These are phyloP conservation scores for Drosophila ustulata DNA, from an alignment of 2,888 invertebrate species.

Conservation along the genomic window DNA sequence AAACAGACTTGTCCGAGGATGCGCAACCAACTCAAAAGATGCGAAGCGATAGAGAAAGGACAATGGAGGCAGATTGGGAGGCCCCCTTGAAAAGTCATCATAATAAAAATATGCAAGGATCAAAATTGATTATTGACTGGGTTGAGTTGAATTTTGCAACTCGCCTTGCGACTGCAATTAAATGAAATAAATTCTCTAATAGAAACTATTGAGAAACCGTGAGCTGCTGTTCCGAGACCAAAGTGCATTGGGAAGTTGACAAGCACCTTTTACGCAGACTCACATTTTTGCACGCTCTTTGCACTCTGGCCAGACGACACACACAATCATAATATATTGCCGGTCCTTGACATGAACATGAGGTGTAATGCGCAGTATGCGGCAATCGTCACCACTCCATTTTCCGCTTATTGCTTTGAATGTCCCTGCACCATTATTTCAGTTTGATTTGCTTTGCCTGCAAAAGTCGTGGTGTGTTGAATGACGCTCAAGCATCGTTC, in stretches of 20 bases:
- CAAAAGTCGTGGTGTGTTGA: slow-evolving; percentile 75
- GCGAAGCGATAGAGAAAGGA: background rate
- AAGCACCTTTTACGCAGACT: background rate
- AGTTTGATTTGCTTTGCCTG: slow-evolving; percentile 79
- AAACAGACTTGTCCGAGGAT: slow-evolving; percentile 30
- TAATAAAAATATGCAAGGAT: slow-evolving; percentile 65
- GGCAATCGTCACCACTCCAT: background rate
- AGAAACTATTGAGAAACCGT: slow-evolving; percentile 73
- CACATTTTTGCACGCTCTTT: slow-evolving; percentile 70
- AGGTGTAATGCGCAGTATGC: slow-evolving; percentile 49
- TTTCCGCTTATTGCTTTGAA: slow-evolving; percentile 47
- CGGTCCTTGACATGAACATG: slow-evolving; percentile 54
- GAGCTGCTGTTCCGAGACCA: slow-evolving; percentile 56
- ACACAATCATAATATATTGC: slow-evolving; percentile 82
- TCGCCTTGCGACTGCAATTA: slow-evolving; percentile 50
- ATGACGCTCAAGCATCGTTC: slow-evolving; percentile 42
- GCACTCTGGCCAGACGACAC: slow-evolving; percentile 65
- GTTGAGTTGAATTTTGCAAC: slow-evolving; percentile 24
- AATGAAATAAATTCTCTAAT: slow-evolving; percentile 77
- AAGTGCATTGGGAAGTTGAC: slow-evolving; percentile 29
- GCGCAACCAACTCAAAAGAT: background rate
- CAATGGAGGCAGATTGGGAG: background rate
- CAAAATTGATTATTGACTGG: slow-evolving; percentile 66
- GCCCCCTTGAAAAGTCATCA: slow-evolving; percentile 27
- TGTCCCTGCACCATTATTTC: slow-evolving; percentile 74